Conservation (phyloP, 2,888 invertebrate genomes). For the Dendrolimus houi region DNA sequence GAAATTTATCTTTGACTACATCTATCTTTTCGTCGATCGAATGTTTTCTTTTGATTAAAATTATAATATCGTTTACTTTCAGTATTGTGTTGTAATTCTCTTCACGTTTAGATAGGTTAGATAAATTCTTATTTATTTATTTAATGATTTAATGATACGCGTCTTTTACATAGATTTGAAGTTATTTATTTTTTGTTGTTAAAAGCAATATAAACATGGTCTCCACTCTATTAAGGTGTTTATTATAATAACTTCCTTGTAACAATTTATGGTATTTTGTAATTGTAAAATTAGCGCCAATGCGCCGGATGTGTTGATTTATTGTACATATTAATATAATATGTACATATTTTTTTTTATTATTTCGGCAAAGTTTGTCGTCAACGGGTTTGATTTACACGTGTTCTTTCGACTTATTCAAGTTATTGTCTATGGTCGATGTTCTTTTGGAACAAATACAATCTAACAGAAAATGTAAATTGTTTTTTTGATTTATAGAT, state of each 20-base stretch:
- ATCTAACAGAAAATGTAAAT: no score
- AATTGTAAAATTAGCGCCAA: slow-evolving; percentile 17
- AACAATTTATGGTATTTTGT: slow-evolving; percentile 14
- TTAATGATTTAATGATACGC: slow-evolving; percentile 39
- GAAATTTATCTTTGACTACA: slow-evolving; percentile 34
- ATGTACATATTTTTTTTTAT: slow-evolving; percentile 29
- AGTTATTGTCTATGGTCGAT: no score
- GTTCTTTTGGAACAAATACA: no score
- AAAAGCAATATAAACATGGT: slow-evolving; percentile 46
- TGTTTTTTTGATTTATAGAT: no score
- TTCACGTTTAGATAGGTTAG: slow-evolving; percentile 64
- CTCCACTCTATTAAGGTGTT: slow-evolving; percentile 38
- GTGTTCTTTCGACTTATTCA: slow-evolving; percentile 25
- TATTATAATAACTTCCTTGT: slow-evolving; percentile 18
- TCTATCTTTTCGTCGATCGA: slow-evolving; percentile 24
- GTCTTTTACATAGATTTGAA: slow-evolving; percentile 35
- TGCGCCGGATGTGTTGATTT: slow-evolving; percentile 19
- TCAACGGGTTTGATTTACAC: slow-evolving; percentile 32
- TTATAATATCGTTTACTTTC: slow-evolving; percentile 39
- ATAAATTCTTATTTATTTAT: slow-evolving; percentile 71
- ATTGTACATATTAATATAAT: slow-evolving; percentile 18
- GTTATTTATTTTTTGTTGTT: slow-evolving; percentile 56
- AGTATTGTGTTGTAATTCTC: slow-evolving; percentile 66
- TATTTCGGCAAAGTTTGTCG: slow-evolving; percentile 26
- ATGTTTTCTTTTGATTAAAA: slow-evolving; percentile 23